phyloP scores from a whole-genome alignment of 37 sponge, comb jelly and placozoan species.

The Eunapius fragilis region DNA sequence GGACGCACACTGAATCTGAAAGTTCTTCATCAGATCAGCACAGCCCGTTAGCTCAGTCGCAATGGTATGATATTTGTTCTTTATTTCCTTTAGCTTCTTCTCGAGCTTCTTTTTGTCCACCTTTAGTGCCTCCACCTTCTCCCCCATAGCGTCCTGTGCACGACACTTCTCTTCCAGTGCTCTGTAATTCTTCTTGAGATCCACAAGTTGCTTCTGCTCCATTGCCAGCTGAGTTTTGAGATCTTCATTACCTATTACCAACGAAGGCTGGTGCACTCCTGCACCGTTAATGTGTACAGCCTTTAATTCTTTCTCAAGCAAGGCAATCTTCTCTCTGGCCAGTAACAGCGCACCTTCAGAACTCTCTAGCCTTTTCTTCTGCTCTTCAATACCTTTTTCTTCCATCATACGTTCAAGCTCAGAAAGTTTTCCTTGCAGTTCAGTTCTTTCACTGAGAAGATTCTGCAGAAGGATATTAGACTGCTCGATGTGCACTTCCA shows the following conservation, averaged over 20 bases:
- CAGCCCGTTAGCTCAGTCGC: conserved; percentile 39
- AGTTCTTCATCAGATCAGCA: conserved; percentile 33
- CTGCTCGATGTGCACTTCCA: conserved; percentile 57
- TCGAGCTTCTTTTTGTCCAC: conserved; percentile 24
- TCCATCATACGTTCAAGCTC: conserved; percentile 11
- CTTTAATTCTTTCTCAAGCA: conserved; percentile 28
- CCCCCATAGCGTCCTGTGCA: neutral
- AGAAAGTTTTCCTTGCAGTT: conserved; percentile 32
- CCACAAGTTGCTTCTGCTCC: neutral
- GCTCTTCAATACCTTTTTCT: conserved; percentile 18
- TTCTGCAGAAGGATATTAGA: conserved; percentile 22
- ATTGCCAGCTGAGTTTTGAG: conserved; percentile 10
- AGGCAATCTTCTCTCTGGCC: conserved; percentile 32
- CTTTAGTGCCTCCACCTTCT: conserved; percentile 12
- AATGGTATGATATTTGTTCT: conserved; percentile 7
- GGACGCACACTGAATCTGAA: conserved; percentile 18
- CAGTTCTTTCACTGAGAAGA: conserved; percentile 39
- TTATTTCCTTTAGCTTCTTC: conserved; percentile 29
- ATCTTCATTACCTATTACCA: neutral
- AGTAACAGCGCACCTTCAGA: conserved; percentile 20
- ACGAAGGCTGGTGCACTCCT: neutral
- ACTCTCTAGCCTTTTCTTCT: conserved; percentile 9
- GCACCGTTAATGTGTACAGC: neutral
- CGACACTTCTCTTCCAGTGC: conserved; percentile 20
- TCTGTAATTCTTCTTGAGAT: neutral